Evolutionary conservation across 2,797 vertebrate genomes (phyloP).

Genomic region (Leontopithecus rosalia): DNA sequence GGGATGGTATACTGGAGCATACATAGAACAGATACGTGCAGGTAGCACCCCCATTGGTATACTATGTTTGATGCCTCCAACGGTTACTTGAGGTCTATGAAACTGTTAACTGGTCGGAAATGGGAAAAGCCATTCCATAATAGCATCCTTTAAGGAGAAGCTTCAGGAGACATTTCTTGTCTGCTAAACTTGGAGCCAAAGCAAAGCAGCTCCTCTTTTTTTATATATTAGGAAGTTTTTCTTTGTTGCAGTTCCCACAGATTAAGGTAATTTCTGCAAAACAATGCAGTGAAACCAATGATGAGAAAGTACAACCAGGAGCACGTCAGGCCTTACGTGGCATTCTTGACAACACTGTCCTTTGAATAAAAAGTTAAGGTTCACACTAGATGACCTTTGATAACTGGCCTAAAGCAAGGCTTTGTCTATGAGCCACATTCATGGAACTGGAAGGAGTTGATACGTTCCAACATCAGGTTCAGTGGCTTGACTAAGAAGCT

Average conservation of each 20-base stretch:
- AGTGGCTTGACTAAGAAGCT: background rate
- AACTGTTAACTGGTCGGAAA: slow-evolving; percentile 55
- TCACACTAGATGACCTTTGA: slow-evolving; percentile 18
- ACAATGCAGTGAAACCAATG: background rate
- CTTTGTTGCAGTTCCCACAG: slow-evolving; percentile 51
- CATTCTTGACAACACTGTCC: background rate
- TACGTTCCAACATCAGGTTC: background rate
- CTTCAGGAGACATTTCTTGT: slow-evolving; percentile 49
- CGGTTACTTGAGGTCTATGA: slow-evolving; percentile 63
- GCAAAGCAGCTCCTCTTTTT: slow-evolving; percentile 15
- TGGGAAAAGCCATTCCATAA: slow-evolving; percentile 63
- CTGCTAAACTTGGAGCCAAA: slow-evolving; percentile 49
- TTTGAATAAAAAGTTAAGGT: background rate
- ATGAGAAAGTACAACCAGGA: slow-evolving; percentile 40
- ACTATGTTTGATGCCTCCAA: slow-evolving; percentile 58
- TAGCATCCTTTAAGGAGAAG: slow-evolving; percentile 64
- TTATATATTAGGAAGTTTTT: background rate
- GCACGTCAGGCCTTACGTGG: background rate
- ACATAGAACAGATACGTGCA: slow-evolving; percentile 68
- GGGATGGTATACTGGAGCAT: slow-evolving; percentile 38
- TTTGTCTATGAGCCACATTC: slow-evolving; percentile 66
- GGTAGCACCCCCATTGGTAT: slow-evolving; percentile 68
- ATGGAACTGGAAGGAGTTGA: background rate
- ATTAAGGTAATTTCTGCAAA: slow-evolving; percentile 57
- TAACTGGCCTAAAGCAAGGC: slow-evolving; percentile 25